A percentile compares a stretch with the other conserved stretches of the same genome.
Conservation (phyloP, 2,888 invertebrate genomes). For the Neuroscelio doddi region DNA sequence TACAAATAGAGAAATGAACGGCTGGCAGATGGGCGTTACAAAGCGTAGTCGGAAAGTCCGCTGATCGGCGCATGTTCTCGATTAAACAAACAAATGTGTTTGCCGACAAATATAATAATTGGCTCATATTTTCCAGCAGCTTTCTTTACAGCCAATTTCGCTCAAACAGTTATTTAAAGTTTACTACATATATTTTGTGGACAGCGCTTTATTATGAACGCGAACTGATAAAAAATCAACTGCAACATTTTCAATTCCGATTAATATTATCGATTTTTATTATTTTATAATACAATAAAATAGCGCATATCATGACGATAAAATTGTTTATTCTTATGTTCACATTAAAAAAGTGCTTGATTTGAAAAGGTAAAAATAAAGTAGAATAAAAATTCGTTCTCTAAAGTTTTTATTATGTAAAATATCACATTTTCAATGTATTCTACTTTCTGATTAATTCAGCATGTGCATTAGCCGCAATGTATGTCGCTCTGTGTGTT, state of each 20-base stretch:
- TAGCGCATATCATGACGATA: no score
- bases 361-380: no score
- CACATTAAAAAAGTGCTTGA: no score
- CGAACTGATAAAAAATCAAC: conserved; percentile 37
- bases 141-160: conserved; percentile 49
- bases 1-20: conserved; percentile 29
- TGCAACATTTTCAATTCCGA: no score
- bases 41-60: conserved; percentile 11
- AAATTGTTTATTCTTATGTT: no score
- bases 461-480: conserved; percentile 9
- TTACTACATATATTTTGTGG: conserved; percentile 38
- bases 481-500: conserved; percentile 2
- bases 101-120: conserved; percentile 60
- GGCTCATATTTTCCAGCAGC: conserved; percentile 54
- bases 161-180: conserved; percentile 42
- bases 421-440: background rate
- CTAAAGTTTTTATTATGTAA: background rate
- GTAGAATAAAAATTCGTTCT: background rate
- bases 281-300: no score
- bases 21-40: conserved; percentile 18
- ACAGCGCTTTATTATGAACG: conserved; percentile 34
- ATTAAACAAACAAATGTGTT: conserved; percentile 59
- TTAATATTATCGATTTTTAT: no score
- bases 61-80: conserved; percentile 36
- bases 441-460: conserved; percentile 16